These are phyloP conservation scores for Lepus timidus DNA, from an alignment of 2,113 vertebrate species.

Conservation along the genomic window DNA sequence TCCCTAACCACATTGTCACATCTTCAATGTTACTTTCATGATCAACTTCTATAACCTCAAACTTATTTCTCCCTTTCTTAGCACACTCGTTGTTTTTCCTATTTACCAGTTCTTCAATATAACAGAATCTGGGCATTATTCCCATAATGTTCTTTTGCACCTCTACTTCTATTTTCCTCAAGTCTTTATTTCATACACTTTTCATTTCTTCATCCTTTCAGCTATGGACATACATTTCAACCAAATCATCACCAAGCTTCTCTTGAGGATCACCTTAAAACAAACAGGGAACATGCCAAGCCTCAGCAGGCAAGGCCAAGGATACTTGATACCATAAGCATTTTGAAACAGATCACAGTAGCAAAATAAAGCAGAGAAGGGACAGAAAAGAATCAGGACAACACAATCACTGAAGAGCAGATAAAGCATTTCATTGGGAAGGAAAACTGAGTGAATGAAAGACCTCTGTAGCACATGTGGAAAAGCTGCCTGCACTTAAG, in stretches of 20 bases:
- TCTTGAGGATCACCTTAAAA: background rate
- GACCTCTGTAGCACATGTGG: background rate
- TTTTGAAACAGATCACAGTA: background rate
- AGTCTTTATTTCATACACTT: background rate
- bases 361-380: background rate
- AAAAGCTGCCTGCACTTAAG: background rate
- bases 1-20: background rate
- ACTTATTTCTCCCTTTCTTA: background rate
- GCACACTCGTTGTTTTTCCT: background rate
- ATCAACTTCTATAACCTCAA: background rate
- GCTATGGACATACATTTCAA: background rate
- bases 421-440: background rate
- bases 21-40: background rate
- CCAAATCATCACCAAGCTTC: background rate
- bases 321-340: background rate
- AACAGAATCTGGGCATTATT: background rate
- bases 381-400: background rate
- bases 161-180: background rate
- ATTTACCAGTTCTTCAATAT: background rate
- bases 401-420: background rate
- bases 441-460: background rate
- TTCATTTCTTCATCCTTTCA: background rate
- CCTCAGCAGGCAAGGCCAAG: background rate
- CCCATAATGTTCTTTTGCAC: background rate
- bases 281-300: background rate